Base-by-base conservation (phyloP, 1,140 invertebrate species). In the Caenorhabditis inopinata region DNA sequence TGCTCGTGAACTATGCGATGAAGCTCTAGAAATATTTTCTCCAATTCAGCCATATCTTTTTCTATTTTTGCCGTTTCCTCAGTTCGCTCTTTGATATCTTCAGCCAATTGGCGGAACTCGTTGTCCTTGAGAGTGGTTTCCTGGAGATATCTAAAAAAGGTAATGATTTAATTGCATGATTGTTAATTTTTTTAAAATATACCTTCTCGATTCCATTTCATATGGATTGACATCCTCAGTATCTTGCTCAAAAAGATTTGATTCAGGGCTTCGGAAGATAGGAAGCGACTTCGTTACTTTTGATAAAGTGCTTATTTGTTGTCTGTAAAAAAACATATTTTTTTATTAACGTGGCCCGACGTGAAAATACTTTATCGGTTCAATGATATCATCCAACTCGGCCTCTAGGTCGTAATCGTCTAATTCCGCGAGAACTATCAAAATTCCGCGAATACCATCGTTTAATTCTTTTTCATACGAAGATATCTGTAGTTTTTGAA, bases 1-100 rank as follows among this genome's bases (percentile, higher is more conserved):
- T 85, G 85, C 16, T 78, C 85, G 78, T 85, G 85, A 25, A 85
- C 85, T 16, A 85, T 81, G 35, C 77, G 47, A 14, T 62, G 62
- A 45, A 85, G 45, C 35, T 85, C 85, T 38, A 42, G 45, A 81
- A 85, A 86, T n/a, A 85, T 84, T 53, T 86, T 76, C 23, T 85
- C 85, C 4, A 85, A 76, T 62, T 85, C 85, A 27, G 80, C 48
- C 62, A 85, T 85, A 58, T 85, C 85, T 47, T 84, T 23, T 32
- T 86, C 74, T 16, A 84, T 58, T 38, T 74, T 78, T 9, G 76
- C 80, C 5, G 86, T 82, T 11, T 83, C 83, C 38, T 85, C 84
- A 5, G 82, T 79, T 32, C 83, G 78, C 12, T 47, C 80, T 51
- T 84, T 80, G 27, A 74, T 58, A 23, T 85, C 76, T n/a, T 78